Percentiles rank a stretch among this genome's conserved stretches.
Conservation (phyloP, 2,888 invertebrate genomes). For the Chirona hameri region DNA sequence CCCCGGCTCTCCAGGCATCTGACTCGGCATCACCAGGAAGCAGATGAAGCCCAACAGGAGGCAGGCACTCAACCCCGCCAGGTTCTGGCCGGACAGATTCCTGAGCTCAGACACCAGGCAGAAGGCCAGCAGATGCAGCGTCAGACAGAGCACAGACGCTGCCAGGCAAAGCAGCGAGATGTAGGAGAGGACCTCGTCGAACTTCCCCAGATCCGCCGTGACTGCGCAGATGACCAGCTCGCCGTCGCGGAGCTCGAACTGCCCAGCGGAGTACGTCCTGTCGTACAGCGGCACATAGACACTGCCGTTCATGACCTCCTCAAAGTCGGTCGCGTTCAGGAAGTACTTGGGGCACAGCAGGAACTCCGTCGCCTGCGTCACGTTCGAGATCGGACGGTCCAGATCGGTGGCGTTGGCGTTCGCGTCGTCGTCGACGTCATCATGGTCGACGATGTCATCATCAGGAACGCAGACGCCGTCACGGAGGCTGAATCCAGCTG, state of each 20-base stretch:
- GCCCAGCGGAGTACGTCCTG: conserved; percentile 43
- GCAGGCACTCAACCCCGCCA: conserved; percentile 52
- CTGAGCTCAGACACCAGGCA: conserved; percentile 50
- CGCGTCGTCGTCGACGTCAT: conserved; percentile 1
- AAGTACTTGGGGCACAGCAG: conserved; percentile 47
- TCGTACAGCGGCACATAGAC: conserved; percentile 46
- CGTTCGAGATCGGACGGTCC: conserved; percentile 32
- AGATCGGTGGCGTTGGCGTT: neutral
- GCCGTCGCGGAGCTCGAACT: conserved; percentile 45
- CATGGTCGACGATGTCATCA: conserved; percentile 9
- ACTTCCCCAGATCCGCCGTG: conserved; percentile 43
- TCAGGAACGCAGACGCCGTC: neutral
- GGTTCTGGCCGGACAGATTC: conserved; percentile 54
- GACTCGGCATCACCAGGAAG: conserved; percentile 49
- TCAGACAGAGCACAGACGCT: conserved; percentile 51
- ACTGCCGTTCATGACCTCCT: conserved; percentile 44
- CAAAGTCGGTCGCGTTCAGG: conserved; percentile 46
- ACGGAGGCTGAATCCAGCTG: conserved; percentile 41
- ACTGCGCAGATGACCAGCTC: conserved; percentile 47
- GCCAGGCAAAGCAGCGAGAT: conserved; percentile 51
- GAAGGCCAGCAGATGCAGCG: conserved; percentile 51
- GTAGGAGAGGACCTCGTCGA: conserved; percentile 47
- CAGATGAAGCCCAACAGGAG: conserved; percentile 52
- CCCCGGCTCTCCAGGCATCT: conserved; percentile 41
- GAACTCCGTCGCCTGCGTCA: conserved; percentile 40